Percentiles rank a stretch among this genome's conserved stretches.
Conservation (phyloP, 2,797 vertebrate species). For the Spondyliosoma cantharus region DNA sequence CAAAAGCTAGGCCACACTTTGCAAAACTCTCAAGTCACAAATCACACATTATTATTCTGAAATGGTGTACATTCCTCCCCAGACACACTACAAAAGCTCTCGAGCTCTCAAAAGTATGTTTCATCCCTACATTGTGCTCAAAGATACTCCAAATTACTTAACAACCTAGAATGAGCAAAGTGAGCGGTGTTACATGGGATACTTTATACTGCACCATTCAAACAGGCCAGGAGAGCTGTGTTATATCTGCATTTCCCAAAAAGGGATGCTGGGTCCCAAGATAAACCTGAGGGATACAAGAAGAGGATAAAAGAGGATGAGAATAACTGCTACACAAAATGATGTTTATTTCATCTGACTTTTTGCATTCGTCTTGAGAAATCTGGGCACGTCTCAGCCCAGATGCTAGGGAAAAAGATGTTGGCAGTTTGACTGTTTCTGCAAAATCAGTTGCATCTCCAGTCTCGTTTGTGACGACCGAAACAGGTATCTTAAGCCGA, state of each 20-base stretch:
- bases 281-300: slow-evolving; percentile 1
- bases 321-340: not conserved
- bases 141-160: slow-evolving; percentile 34
- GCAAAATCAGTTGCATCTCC: no score
- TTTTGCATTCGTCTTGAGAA: slow-evolving; percentile 15
- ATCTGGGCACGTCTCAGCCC: not conserved
- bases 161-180: not conserved
- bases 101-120: slow-evolving; percentile 43
- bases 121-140: slow-evolving; percentile 20
- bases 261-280: not conserved
- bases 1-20: slow-evolving; percentile 20
- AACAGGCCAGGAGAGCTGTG: not conserved
- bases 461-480: no score
- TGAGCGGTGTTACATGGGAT: not conserved
- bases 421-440: no score
- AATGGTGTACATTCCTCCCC: slow-evolving; percentile 37
- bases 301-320: not conserved
- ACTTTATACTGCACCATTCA: not conserved
- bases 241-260: not conserved
- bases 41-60: slow-evolving; percentile 42
- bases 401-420: no score
- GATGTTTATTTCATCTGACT: not conserved
- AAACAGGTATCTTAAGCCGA: no score
- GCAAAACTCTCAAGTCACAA: slow-evolving; percentile 43
- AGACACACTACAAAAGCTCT: slow-evolving; percentile 37